Evolutionary conservation across 2,888 invertebrate species (phyloP).

Genomic region (Athalia circularis): DNA sequence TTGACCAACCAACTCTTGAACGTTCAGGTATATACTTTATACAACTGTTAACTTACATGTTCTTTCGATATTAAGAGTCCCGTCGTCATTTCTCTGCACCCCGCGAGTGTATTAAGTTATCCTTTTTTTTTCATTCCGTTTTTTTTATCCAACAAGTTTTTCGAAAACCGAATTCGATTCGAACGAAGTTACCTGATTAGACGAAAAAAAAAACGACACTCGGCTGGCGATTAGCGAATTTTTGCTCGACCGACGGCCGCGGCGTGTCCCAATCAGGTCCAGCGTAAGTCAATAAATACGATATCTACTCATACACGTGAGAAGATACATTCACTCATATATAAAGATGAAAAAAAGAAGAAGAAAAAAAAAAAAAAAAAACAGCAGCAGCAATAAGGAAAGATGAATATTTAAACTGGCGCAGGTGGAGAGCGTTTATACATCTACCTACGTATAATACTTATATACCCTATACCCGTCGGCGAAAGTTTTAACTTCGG

Average conservation of each 20-base stretch:
- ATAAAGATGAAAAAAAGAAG: no score
- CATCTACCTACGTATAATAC: neutral
- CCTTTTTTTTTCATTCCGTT: no score
- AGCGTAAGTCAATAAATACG: no score
- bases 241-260: no score
- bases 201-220: neutral
- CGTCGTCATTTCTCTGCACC: no score
- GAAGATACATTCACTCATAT: conserved; percentile 10
- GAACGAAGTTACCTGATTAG: neutral
- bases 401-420: conserved; percentile 24
- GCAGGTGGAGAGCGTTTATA: conserved; percentile 13
- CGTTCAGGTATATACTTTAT: conserved; percentile 11
- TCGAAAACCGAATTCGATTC: conserved; percentile 10
- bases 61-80: neutral
- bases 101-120: no score
- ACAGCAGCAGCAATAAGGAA: neutral
- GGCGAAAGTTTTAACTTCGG: conserved; percentile 21
- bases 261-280: no score
- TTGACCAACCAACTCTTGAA: conserved; percentile 6
- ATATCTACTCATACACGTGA: neutral
- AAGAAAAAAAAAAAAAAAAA: no score
- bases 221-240: no score
- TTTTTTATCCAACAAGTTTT: conserved; percentile 20
- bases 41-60: conserved; percentile 23
- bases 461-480: neutral